These are phyloP conservation scores for Odocoileus virginianus DNA, from an alignment of 2,113 vertebrate genomes.

Conservation along the genomic window DNA sequence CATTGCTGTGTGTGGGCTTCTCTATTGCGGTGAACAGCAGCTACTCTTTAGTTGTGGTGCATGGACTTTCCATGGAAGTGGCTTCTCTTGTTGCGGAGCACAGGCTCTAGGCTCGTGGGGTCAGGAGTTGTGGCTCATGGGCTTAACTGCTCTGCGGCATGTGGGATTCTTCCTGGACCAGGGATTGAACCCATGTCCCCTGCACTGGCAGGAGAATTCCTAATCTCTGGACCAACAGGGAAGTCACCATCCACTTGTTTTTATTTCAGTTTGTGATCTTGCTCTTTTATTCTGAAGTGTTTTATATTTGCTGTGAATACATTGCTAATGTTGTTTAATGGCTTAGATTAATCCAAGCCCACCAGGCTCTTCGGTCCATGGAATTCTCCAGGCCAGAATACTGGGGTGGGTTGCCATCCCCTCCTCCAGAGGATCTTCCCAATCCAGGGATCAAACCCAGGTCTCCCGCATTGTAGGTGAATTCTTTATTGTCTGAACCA, in stretches of 20 bases:
- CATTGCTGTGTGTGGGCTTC: background rate
- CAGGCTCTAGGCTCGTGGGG: background rate
- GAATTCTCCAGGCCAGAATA: background rate
- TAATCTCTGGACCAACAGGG: background rate
- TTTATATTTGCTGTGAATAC: background rate
- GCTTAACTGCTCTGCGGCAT: background rate
- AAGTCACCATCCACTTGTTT: background rate
- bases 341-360: background rate
- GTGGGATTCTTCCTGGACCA: background rate
- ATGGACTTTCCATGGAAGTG: background rate
- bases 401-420: background rate
- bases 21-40: rapidly evolving
- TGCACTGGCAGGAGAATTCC: background rate
- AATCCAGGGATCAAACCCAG: background rate
- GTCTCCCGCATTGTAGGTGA: rapidly evolving
- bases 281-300: background rate
- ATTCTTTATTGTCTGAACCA: background rate
- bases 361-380: background rate
- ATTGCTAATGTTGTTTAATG: background rate
- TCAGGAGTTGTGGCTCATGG: background rate
- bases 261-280: background rate
- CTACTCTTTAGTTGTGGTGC: background rate
- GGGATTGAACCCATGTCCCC: background rate
- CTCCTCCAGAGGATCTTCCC: background rate
- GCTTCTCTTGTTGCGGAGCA: background rate